Percentiles rank a stretch among this genome's conserved stretches.
phyloP scores from a whole-genome alignment of 1,140 invertebrate species.

The Aphelenchoides avenae region DNA sequence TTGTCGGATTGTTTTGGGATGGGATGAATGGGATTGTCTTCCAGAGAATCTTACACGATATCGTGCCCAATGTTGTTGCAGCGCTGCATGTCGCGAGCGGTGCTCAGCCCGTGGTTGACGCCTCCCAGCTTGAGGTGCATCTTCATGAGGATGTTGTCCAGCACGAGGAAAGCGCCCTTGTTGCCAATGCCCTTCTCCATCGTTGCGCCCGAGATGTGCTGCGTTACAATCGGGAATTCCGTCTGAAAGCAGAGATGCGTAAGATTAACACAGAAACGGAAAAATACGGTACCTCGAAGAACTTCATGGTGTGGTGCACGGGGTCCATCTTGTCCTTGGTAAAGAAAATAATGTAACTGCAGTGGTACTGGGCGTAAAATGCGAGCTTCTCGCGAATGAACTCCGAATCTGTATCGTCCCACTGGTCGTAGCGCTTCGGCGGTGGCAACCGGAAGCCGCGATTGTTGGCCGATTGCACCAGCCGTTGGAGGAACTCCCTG shows the following conservation, averaged over 20 bases:
- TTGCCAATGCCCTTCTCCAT: slow-evolving; percentile 6
- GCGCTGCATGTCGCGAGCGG: not conserved
- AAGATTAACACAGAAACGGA: too few species aligned
- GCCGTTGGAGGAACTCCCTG: slow-evolving; percentile 5
- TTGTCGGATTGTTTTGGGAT: too few species aligned
- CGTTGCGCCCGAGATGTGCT: slow-evolving; percentile 6
- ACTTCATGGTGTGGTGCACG: slow-evolving; percentile 12
- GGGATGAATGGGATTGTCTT: too few species aligned
- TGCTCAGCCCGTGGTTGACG: slow-evolving; percentile 8
- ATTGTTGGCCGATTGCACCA: slow-evolving; percentile 8
- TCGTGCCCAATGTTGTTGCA: too few species aligned
- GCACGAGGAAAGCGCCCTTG: slow-evolving; percentile 9
- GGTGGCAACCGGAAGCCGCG: slow-evolving; percentile 1
- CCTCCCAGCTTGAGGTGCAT: slow-evolving; percentile 14
- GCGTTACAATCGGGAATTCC: slow-evolving; percentile 7
- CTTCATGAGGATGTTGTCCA: slow-evolving; percentile 15
- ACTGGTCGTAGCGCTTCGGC: slow-evolving; percentile 4
- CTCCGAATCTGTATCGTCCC: not conserved
- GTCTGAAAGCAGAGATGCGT: too few species aligned
- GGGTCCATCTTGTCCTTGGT: slow-evolving; percentile 17
- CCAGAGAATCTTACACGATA: too few species aligned
- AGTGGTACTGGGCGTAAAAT: not conserved
- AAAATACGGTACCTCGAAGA: slow-evolving; percentile 15
- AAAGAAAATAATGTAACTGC: slow-evolving; percentile 10
- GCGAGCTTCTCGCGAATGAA: slow-evolving; percentile 1